Conservation (phyloP, 2,113 vertebrate genomes). For the Rissa tridactyla region DNA sequence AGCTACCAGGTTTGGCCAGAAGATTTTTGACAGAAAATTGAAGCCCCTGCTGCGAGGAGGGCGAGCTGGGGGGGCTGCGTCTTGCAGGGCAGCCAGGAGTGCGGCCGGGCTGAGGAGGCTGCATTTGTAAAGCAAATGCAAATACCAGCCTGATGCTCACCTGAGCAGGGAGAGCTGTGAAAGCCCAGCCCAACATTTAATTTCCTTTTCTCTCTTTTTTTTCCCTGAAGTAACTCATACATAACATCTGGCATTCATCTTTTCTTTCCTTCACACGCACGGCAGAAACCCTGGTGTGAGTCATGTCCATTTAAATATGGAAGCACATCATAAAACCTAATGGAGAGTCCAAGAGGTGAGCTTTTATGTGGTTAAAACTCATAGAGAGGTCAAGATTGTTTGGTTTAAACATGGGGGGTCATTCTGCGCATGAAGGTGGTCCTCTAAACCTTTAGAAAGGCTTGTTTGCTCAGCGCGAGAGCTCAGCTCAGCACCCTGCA, state of each 20-base stretch:
- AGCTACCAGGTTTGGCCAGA: constrained; percentile 39
- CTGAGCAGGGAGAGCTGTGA: background rate
- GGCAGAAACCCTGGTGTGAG: constrained; percentile 51
- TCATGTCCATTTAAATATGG: constrained; percentile 69
- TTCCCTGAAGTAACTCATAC: background rate
- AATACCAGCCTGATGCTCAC: background rate
- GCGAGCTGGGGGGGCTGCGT: fast-evolving
- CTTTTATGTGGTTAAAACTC: constrained; percentile 65
- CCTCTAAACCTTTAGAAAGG: constrained; percentile 21
- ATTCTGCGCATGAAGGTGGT: constrained; percentile 24
- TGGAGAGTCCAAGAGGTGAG: constrained; percentile 65
- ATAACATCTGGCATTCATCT: constrained; percentile 65
- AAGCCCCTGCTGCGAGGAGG: background rate
- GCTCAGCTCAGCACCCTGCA: background rate
- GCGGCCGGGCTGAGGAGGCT: background rate
- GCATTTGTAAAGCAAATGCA: background rate
- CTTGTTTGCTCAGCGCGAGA: background rate
- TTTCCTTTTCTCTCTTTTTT: constrained; percentile 7
- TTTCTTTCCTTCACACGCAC: background rate
- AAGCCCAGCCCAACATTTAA: constrained; percentile 6
- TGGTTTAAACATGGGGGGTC: constrained; percentile 60
- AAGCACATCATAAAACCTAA: constrained; percentile 63
- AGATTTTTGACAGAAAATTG: constrained; percentile 41
- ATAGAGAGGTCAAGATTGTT: constrained; percentile 63
- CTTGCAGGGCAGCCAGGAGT: background rate